A percentile compares a stretch with the other conserved stretches of the same genome.
These are phyloP conservation scores for Zingel zingel DNA, from an alignment of 2,113 vertebrate species.

Conservation along the genomic window DNA sequence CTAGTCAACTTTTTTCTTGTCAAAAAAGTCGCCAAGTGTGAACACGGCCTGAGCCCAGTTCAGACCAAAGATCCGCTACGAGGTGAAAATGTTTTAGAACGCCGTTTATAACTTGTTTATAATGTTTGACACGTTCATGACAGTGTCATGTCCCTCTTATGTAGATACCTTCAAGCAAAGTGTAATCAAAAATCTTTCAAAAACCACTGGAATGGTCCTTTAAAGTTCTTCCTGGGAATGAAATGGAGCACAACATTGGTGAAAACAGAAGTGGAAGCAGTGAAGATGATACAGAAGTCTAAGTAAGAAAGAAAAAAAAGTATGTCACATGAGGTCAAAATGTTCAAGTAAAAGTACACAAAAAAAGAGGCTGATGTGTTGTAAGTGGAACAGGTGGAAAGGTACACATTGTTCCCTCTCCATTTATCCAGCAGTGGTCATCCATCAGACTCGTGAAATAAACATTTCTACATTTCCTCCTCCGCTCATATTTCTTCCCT, in stretches of 20 bases:
- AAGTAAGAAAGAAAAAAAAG: background rate
- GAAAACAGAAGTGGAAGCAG: background rate
- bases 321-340: background rate
- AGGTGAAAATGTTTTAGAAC: too few relatives aligned
- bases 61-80: too few relatives aligned
- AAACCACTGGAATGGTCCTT: too few relatives aligned
- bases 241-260: background rate
- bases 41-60: too few relatives aligned
- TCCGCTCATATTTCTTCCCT: constrained; percentile 33
- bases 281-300: background rate
- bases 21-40: too few relatives aligned
- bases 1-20: too few relatives aligned
- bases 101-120: too few relatives aligned
- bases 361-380: background rate
- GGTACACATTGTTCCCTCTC: background rate
- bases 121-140: too few relatives aligned
- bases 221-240: background rate
- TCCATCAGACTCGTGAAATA: constrained; percentile 40
- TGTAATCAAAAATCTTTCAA: too few relatives aligned
- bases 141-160: too few relatives aligned
- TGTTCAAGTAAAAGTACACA: background rate
- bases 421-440: constrained; percentile 7
- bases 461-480: constrained; percentile 43
- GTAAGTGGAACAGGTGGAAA: background rate
- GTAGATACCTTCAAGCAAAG: too few relatives aligned